Base-by-base conservation (phyloP, 2,888 invertebrate genomes). In the Drosophila eohydei region DNA sequence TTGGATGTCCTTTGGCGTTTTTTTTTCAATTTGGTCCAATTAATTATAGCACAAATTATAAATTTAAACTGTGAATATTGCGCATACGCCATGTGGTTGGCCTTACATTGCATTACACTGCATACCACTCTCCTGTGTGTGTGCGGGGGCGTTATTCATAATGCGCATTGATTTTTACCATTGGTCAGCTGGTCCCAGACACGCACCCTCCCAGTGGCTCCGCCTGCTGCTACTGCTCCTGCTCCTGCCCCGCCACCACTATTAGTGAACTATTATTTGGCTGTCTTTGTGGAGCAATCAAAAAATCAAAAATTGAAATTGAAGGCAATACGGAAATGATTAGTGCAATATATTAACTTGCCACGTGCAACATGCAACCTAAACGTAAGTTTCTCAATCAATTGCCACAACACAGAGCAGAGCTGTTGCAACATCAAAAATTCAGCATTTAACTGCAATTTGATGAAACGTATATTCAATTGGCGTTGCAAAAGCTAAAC, bases 161-260 rank as follows among this genome's bases (percentile, higher is more conserved):
- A 69, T 69, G 48, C 58, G 40, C 61, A 76, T 69, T 75, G 74
- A 76, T 74, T 74, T 74, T 76, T 58, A 41, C 46, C 44, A 50
- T 58, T 68, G 69, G 60, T 55, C 64, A 48, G 61, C 43, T 32
- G 43, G 32, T 7, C 16, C 21, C 44, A 30, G 21, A 36, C 26
- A 30, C 16, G 9, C n/a, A 7, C 3, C 4, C 26, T 7, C n/a
- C 2, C 41, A 21, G 21, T 21, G 21, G 21, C 21, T 21, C 21
- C 21, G 21, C 21, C 21, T 21, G 1, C 21, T 21, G 21, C 34
- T 11, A 14, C 6, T 21, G 21, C 34, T 11, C n/a, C 6, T 12
- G 34, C 12, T 26, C 8, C 44, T 21, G n/a, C 7, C 9, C 11
- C 9, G 16, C n/a, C 55, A 4, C 12, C 57, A 21, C 41, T 5